Percentiles rank a stretch among this genome's conserved stretches.
Evolutionary conservation across 1,140 invertebrate genomes (phyloP).

Genomic region (Heliconius nattereri): DNA sequence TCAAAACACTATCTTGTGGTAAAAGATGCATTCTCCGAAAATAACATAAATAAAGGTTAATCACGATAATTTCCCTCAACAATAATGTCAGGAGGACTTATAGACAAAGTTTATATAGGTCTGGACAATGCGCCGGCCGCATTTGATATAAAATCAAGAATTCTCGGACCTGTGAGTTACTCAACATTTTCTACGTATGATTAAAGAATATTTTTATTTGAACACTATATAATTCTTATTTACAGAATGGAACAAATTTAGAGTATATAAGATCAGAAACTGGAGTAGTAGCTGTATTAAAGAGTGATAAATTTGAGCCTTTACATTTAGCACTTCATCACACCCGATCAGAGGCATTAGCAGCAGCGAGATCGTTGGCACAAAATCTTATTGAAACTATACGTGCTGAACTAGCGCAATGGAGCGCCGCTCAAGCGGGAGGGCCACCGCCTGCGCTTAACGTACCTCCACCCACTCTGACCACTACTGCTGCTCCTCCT

Average conservation of each 20-base stretch:
- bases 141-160: slow-evolving; percentile 88
- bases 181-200: slow-evolving; percentile 23
- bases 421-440: slow-evolving; percentile 72
- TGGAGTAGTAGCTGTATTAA: slow-evolving; percentile 87
- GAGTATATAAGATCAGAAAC: slow-evolving; percentile 90
- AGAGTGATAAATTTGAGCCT: slow-evolving; percentile 90
- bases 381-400: slow-evolving; percentile 91
- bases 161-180: slow-evolving; percentile 83
- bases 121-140: slow-evolving; percentile 88
- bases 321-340: slow-evolving; percentile 90
- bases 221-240: slow-evolving; percentile 33
- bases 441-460: slow-evolving; percentile 67
- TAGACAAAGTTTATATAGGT: slow-evolving; percentile 89
- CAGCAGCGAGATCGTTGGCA: slow-evolving; percentile 87
- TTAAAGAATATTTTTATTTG: background rate
- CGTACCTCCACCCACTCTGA: slow-evolving; percentile 66
- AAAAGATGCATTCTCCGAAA: slow-evolving; percentile 65
- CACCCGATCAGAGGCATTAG: slow-evolving; percentile 85
- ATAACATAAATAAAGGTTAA: slow-evolving; percentile 49
- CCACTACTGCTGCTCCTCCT: slow-evolving; percentile 62
- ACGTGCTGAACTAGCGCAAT: slow-evolving; percentile 87
- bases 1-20: slow-evolving; percentile 45
- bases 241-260: slow-evolving; percentile 86
- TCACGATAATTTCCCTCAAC: slow-evolving; percentile 36
- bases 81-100: slow-evolving; percentile 74